Evolutionary conservation across 2,888 invertebrate genomes (phyloP).

Genomic region (Drosophila pseudotakahashii): DNA sequence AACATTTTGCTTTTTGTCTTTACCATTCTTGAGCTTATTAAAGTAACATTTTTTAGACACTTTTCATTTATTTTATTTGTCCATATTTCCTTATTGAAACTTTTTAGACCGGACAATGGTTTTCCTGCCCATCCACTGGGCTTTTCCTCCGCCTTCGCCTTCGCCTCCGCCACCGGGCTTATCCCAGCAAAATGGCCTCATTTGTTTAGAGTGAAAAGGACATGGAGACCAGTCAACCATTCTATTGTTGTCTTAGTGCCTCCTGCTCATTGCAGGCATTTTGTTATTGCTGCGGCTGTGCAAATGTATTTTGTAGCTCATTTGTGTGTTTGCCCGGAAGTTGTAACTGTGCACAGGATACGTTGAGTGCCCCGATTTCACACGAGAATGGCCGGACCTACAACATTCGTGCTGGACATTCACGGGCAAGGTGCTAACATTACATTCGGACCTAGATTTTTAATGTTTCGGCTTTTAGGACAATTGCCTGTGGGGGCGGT

Average conservation of each 20-base stretch:
- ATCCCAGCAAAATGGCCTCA: slow-evolving; percentile 54
- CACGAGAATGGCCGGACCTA: slow-evolving; percentile 27
- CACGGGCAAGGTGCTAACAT: slow-evolving; percentile 38
- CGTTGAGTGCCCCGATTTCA: slow-evolving; percentile 42
- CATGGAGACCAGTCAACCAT: slow-evolving; percentile 36
- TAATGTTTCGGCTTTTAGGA: slow-evolving; percentile 21
- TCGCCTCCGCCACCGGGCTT: slow-evolving; percentile 11
- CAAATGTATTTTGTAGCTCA: slow-evolving; percentile 55
- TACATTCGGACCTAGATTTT: slow-evolving; percentile 25
- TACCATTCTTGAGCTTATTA: slow-evolving; percentile 60
- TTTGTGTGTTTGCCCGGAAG: slow-evolving; percentile 65
- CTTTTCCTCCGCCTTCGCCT: slow-evolving; percentile 19
- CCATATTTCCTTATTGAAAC: slow-evolving; percentile 70
- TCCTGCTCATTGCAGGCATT: slow-evolving; percentile 50
- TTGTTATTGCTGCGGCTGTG: slow-evolving; percentile 25
- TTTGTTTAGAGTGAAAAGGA: slow-evolving; percentile 48
- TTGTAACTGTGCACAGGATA: slow-evolving; percentile 50
- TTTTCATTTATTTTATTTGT: slow-evolving; percentile 66
- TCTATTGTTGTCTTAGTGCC: slow-evolving; percentile 33
- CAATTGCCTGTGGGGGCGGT: slow-evolving; percentile 15
- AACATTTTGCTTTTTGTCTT: slow-evolving; percentile 23
- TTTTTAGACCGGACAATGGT: slow-evolving; percentile 43
- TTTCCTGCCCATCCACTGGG: slow-evolving; percentile 10
- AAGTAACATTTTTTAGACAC: slow-evolving; percentile 58
- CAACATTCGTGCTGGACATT: slow-evolving; percentile 31